Evolutionary conservation across 2,797 vertebrate genomes (phyloP), one percentile per base, ranked within the genome.

Genomic region (Chelidonichthys spinosus): DNA sequence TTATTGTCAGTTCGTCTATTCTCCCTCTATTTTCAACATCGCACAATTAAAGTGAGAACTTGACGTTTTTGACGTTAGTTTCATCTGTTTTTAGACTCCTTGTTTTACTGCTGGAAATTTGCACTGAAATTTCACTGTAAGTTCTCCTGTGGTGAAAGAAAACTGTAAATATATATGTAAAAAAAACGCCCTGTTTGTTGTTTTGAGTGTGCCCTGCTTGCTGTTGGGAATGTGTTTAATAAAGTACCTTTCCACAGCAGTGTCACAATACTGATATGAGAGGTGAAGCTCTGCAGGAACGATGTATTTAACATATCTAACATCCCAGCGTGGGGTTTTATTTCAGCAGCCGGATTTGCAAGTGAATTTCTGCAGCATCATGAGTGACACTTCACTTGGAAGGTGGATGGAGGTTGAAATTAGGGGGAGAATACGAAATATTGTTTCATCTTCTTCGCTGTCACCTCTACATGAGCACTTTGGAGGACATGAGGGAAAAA

Each of bases 281-380:
- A 67, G 43, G 13, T 43, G 56, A 32, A 2, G 36, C 56, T 74
- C 67, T 74, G 43, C 49, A 75, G 55, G 39, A 66, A 40, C 33
- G 59, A 61, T 62, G 67, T 52, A 50, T 78, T 78, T 69, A 78
- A 76, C 55, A 69, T 53, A 78, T 78, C 60, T 66, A 44, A 65
- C 67, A 49, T 17, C 43, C 5, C 14, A 17, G 33, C 61, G 47
- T 8, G 15, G 17, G 25, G 65, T 1, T 36, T 71, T 52, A 67
- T 61, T 74, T 42, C 50, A 70, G 67, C 18, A 53, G 47, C 14
- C 5, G 0, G 47, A 63, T 63, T 63, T 32, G 39, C 14, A 15
- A 66, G 69, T 50, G 18, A 63, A 36, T 69, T 74, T 69, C 60
- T 37, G 50, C 58, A 63, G 52, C 46, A 11, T 66, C 42, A 55